Conservation (phyloP, 2,888 invertebrate species). For the Pheosia gnoma region DNA sequence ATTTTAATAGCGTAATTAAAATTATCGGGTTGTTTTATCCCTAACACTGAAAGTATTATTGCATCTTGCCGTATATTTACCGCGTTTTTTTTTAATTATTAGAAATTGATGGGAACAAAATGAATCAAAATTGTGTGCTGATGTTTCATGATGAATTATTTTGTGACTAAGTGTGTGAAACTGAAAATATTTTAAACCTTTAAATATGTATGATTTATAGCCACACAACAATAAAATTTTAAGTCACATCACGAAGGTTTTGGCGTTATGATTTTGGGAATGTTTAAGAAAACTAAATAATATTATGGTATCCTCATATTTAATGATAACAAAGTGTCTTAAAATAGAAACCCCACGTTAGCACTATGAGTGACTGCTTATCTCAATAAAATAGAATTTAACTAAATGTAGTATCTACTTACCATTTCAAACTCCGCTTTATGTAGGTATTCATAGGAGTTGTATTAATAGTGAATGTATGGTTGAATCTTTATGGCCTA, state of each 20-base stretch:
- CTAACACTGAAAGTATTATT: conserved; percentile 59
- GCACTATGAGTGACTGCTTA: neutral
- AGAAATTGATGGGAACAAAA: conserved; percentile 27
- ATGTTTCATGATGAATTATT: neutral
- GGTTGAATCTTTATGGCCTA: conserved; percentile 32
- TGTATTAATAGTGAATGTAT: conserved; percentile 22
- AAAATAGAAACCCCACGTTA: neutral
- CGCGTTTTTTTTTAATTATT: conserved; percentile 29
- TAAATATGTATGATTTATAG: too few relatives aligned
- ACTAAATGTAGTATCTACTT: conserved; percentile 9
- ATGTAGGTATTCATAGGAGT: conserved; percentile 28
- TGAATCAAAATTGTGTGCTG: conserved; percentile 24
- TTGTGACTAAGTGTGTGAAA: conserved; percentile 24
- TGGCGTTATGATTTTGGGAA: neutral
- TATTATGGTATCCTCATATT: too few relatives aligned
- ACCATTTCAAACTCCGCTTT: conserved; percentile 35
- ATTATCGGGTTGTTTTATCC: conserved; percentile 52
- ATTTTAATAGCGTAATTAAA: conserved; percentile 33
- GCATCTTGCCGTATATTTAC: conserved; percentile 60
- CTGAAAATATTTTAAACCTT: neutral
- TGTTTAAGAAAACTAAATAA: neutral
- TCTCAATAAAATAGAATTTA: neutral
- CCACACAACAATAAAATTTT: too few relatives aligned
- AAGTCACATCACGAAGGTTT: neutral
- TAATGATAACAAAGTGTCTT: too few relatives aligned